Conservation (phyloP, 1,140 invertebrate species). For the Rhysida immarginata region DNA sequence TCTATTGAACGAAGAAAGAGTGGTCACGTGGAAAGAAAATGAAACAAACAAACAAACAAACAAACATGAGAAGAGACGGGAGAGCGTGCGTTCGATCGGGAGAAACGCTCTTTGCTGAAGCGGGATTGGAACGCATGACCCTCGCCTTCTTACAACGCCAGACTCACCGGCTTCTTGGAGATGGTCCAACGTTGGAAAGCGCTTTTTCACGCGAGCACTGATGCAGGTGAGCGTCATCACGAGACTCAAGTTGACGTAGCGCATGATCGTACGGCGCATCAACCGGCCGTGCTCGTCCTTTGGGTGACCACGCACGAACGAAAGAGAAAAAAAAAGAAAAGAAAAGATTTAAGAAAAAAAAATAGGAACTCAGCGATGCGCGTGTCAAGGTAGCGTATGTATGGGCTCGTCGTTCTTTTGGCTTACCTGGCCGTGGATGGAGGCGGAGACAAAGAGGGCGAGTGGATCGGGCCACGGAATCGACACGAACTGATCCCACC, state of each 20-base stretch:
- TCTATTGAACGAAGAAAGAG: too few species aligned
- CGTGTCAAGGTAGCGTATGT: too few species aligned
- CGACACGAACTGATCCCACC: conserved; percentile 36
- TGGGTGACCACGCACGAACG: not conserved
- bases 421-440: conserved; percentile 31
- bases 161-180: conserved; percentile 35
- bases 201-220: conserved; percentile 34
- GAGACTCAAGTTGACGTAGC: conserved; percentile 37
- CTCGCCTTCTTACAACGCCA: too few species aligned
- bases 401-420: too few species aligned
- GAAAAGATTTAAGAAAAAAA: too few species aligned
- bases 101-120: too few species aligned
- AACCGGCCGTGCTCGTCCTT: conserved; percentile 30
- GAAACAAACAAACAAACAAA: too few species aligned
- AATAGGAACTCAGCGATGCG: too few species aligned
- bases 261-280: conserved; percentile 37
- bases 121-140: too few species aligned
- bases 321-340: not conserved
- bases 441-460: conserved; percentile 31
- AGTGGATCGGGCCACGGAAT: conserved; percentile 32
- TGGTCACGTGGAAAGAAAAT: too few species aligned
- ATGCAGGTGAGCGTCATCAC: conserved; percentile 30
- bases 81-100: too few species aligned
- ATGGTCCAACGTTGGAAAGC: conserved; percentile 39
- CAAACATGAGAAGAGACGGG: too few species aligned